These are phyloP conservation scores for Lissocephala sabroskyi DNA, from an alignment of 2,888 invertebrate genomes.

Conservation along the genomic window DNA sequence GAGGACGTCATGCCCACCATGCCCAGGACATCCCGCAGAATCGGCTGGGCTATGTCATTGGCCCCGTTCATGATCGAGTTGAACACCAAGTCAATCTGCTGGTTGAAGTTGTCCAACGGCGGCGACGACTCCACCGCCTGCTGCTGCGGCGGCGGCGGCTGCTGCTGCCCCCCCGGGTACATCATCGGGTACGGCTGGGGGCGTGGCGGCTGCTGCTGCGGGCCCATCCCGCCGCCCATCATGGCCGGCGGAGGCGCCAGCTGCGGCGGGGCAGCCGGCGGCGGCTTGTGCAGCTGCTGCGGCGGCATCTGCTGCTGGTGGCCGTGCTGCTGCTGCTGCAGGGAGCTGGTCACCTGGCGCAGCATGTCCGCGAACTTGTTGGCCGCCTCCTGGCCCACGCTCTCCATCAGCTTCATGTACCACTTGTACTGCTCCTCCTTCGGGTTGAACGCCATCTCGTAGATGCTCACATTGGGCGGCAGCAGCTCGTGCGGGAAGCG, in stretches of 20 bases:
- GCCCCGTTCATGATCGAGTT: constrained; percentile 71
- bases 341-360: constrained; percentile 66
- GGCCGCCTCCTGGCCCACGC: constrained; percentile 75
- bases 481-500: constrained; percentile 72
- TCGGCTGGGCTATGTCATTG: constrained; percentile 70
- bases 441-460: constrained; percentile 76
- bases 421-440: constrained; percentile 74
- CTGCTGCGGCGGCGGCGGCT: constrained; percentile 37
- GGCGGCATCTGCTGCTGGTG: constrained; percentile 43
- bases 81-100: constrained; percentile 72
- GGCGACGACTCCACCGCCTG: constrained; percentile 57
- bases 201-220: constrained; percentile 20
- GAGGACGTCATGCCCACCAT: constrained; percentile 56
- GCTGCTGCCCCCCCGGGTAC: constrained; percentile 30
- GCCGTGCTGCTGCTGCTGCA: constrained; percentile 58
- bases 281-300: constrained; percentile 26
- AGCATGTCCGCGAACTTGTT: constrained; percentile 74
- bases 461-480: constrained; percentile 75
- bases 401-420: constrained; percentile 75
- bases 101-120: constrained; percentile 67
- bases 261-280: constrained; percentile 19
- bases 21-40: constrained; percentile 69
- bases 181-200: constrained; percentile 49
- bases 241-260: constrained; percentile 29
- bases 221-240: constrained; percentile 30